Conservation (phyloP, 1,140 invertebrate genomes). For the Mamestra configurata region DNA sequence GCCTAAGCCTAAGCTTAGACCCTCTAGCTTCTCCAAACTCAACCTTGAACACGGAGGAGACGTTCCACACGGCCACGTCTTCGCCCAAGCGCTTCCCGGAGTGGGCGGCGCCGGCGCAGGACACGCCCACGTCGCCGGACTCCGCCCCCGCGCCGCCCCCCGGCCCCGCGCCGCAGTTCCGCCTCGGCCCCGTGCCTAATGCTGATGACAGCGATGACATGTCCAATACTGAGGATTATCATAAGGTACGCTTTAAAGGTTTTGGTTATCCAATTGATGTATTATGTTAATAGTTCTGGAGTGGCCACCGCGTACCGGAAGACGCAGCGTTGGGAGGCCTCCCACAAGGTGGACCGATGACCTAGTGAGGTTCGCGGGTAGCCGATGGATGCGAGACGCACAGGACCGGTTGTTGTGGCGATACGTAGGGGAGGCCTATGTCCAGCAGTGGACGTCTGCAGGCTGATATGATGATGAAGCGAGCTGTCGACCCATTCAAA, state of each 20-base stretch:
- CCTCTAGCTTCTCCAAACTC: constrained; percentile 70
- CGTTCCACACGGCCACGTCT: constrained; percentile 92
- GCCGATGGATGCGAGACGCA: no score
- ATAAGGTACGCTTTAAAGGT: constrained; percentile 71
- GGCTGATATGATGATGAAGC: no score
- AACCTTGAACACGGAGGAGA: constrained; percentile 89
- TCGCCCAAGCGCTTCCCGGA: constrained; percentile 69
- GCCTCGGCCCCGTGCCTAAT: constrained; percentile 64
- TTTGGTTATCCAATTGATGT: no score
- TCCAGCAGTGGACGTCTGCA: no score
- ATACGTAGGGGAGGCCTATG: no score
- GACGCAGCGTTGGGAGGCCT: no score
- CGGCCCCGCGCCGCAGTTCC: constrained; percentile 62
- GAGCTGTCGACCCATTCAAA: no score
- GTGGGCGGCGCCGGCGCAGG: constrained; percentile 21
- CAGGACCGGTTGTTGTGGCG: no score
- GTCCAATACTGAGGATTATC: constrained; percentile 86
- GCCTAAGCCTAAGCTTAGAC: constrained; percentile 76
- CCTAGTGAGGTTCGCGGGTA: no score
- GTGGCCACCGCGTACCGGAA: no score
- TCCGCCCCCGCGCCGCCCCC: constrained; percentile 32
- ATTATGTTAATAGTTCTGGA: no score
- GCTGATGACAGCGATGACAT: constrained; percentile 85
- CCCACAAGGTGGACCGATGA: no score
- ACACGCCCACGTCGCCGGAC: constrained; percentile 2